Evolutionary conservation across 2,797 vertebrate genomes (phyloP).

Genomic region (Hybognathus amarus): DNA sequence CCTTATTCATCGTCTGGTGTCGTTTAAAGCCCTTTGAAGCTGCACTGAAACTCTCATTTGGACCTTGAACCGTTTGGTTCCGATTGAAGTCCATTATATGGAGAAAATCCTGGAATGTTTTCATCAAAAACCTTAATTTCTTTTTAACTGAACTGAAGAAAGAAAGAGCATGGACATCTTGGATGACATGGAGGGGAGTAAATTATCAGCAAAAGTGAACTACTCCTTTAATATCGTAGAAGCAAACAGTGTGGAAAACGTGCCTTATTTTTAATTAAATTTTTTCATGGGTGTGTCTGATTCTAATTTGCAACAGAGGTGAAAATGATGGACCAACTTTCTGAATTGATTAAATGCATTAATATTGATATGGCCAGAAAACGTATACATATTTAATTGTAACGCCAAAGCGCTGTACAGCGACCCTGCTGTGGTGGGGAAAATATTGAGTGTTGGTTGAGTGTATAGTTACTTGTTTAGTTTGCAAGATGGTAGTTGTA

Average conservation of each 20-base stretch:
- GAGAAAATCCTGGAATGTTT: no score
- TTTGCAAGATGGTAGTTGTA: constrained; percentile 15
- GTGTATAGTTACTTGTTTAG: constrained; percentile 20
- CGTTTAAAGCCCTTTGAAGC: no score
- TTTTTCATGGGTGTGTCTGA: background rate
- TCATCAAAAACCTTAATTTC: no score
- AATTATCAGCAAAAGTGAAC: no score
- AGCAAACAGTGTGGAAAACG: background rate
- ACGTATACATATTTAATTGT: background rate
- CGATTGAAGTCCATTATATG: no score
- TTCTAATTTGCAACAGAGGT: background rate
- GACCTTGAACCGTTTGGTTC: no score
- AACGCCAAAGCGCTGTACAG: background rate
- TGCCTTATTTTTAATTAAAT: background rate
- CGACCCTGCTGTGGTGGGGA: background rate
- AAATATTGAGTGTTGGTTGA: background rate
- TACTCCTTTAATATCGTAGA: background rate
- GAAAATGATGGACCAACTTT: background rate
- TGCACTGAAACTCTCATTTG: no score
- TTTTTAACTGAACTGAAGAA: no score
- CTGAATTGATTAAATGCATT: background rate
- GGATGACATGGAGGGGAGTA: no score
- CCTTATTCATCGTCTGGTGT: no score
- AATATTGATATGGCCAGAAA: background rate
- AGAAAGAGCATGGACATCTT: no score